A percentile compares a stretch with the other conserved stretches of the same genome.
Conservation (phyloP, 1,140 invertebrate species). For the Aphelenchoides besseyi region DNA sequence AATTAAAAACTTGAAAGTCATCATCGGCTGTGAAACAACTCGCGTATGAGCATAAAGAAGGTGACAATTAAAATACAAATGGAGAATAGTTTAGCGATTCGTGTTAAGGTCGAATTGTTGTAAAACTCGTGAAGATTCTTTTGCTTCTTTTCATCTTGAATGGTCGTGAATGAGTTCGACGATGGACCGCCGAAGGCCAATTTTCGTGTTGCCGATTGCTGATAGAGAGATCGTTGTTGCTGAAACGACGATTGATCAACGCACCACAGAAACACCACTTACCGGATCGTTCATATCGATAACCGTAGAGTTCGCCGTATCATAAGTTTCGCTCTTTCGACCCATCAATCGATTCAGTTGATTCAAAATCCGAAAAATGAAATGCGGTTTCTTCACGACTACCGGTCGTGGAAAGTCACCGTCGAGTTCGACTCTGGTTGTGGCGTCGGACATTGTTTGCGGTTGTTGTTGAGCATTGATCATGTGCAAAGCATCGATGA, state of each 20-base stretch:
- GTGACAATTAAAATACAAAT: slow-evolving; percentile 15
- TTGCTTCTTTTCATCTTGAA: slow-evolving; percentile 22
- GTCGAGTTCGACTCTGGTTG: too few relatives aligned
- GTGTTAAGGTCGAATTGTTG: slow-evolving; percentile 25
- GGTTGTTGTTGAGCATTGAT: too few relatives aligned
- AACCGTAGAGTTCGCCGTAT: neutral
- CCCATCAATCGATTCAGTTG: slow-evolving; percentile 7
- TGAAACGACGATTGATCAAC: neutral
- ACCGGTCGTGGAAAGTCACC: neutral
- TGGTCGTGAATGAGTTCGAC: slow-evolving; percentile 7
- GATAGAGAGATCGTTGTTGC: slow-evolving; percentile 4
- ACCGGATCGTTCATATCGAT: neutral
- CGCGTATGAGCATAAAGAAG: slow-evolving; percentile 19
- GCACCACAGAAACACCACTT: neutral
- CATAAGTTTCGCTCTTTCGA: slow-evolving; percentile 1
- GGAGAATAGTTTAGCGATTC: slow-evolving; percentile 26
- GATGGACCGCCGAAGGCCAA: slow-evolving; percentile 7
- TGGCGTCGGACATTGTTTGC: too few relatives aligned
- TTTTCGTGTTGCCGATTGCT: slow-evolving; percentile 24
- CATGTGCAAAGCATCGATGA: too few relatives aligned
- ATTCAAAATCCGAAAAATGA: neutral
- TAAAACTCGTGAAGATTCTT: slow-evolving; percentile 22
- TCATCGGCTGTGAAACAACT: slow-evolving; percentile 24
- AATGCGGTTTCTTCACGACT: neutral
- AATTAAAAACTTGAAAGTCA: slow-evolving; percentile 30